Evolutionary conservation across 2,113 vertebrate genomes (phyloP).

Genomic region (Herpetotheres cachinnans): DNA sequence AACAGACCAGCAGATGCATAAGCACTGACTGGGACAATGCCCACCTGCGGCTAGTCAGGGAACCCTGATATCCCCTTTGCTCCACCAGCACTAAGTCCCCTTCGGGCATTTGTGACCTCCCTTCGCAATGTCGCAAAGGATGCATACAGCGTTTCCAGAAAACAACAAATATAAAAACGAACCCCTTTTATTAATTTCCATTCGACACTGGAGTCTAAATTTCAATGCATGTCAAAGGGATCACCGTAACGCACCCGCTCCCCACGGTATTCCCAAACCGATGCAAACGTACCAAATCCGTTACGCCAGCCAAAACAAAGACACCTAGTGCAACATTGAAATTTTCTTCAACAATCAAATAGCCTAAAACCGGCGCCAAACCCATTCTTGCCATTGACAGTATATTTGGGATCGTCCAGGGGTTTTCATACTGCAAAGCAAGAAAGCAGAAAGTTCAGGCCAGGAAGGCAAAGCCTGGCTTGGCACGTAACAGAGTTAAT

Average conservation of each 20-base stretch:
- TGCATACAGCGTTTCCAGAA: fast-evolving
- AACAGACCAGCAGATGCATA: too few relatives aligned
- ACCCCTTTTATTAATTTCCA: background rate
- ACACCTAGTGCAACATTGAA: conserved; percentile 89
- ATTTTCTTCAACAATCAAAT: conserved; percentile 90
- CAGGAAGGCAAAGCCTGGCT: background rate
- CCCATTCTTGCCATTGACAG: conserved; percentile 91
- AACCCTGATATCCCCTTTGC: background rate
- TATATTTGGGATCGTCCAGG: conserved; percentile 96
- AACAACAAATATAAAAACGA: fast-evolving
- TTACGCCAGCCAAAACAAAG: conserved; percentile 90
- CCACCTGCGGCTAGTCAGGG: background rate
- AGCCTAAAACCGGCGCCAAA: conserved; percentile 88
- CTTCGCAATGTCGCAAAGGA: background rate
- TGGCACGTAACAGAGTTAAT: fast-evolving
- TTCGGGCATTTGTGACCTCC: background rate
- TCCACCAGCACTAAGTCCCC: background rate
- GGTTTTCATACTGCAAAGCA: conserved; percentile 89
- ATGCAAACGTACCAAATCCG: conserved; percentile 85
- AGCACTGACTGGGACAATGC: background rate
- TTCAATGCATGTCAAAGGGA: fast-evolving
- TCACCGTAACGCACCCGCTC: fast-evolving
- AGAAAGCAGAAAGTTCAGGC: background rate
- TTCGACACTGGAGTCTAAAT: fast-evolving
- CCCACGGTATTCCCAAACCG: background rate